A percentile compares a stretch with the other conserved stretches of the same genome.
Conservation (phyloP, 2,113 vertebrate species). For the Meriones unguiculatus region DNA sequence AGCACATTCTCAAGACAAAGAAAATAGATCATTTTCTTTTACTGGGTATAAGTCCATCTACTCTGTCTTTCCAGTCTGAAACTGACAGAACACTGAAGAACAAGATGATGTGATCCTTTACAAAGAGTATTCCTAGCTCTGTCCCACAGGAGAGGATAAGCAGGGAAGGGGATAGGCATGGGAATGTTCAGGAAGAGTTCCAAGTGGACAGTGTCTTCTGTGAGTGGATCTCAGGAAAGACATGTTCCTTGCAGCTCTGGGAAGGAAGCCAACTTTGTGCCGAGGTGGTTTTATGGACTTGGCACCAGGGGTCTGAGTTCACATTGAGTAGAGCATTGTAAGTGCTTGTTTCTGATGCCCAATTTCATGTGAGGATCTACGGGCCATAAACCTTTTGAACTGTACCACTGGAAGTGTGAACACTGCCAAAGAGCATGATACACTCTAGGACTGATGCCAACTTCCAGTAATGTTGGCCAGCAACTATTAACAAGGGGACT, state of each 20-base stretch:
- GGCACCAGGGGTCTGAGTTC: neutral
- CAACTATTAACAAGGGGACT: constrained; percentile 5
- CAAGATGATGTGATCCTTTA: neutral
- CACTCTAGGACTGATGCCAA: neutral
- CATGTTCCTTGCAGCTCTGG: neutral
- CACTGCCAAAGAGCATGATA: neutral
- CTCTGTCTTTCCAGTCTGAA: neutral
- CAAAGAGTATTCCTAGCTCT: neutral
- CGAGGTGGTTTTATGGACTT: constrained; percentile 27
- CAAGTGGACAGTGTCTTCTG: neutral
- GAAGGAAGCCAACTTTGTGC: constrained; percentile 5
- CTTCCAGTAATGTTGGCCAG: constrained; percentile 26
- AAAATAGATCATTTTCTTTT: neutral
- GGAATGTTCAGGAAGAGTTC: neutral
- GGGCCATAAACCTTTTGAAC: constrained; percentile 1
- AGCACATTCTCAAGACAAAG: neutral
- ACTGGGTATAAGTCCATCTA: neutral
- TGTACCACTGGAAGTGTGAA: constrained; percentile 32
- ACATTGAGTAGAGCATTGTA: neutral
- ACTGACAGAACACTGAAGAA: neutral
- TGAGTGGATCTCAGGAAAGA: neutral
- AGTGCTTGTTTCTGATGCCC: constrained; percentile 1
- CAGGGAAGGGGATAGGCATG: neutral
- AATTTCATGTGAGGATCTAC: constrained; percentile 47
- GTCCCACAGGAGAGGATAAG: neutral